phyloP scores from a whole-genome alignment of 2,113 vertebrate species.

The Coptodon rendalli region DNA sequence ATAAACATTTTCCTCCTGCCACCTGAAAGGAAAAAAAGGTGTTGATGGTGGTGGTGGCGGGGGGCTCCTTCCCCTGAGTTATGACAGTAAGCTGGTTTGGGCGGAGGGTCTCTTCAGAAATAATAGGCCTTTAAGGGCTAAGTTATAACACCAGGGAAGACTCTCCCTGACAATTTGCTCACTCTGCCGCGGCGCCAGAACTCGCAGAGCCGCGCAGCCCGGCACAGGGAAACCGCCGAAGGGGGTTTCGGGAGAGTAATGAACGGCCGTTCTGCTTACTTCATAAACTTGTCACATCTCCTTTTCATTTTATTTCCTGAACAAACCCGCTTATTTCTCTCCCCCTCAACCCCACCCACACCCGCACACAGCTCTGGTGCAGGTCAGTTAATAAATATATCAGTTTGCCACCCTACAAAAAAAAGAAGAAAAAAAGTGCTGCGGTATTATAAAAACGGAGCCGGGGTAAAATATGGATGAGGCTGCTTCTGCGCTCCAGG shows the following conservation, averaged over 20 bases:
- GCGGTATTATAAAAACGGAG: constrained; percentile 82
- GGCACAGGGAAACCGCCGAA: constrained; percentile 31
- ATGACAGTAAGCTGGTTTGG: constrained; percentile 55
- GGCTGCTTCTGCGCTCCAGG: constrained; percentile 79
- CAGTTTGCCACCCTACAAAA: constrained; percentile 50
- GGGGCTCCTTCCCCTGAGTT: constrained; percentile 17
- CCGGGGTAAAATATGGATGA: constrained; percentile 96
- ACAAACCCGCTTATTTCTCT: constrained; percentile 85
- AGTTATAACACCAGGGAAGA: constrained; percentile 43
- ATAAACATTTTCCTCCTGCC: constrained; percentile 67
- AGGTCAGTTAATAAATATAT: constrained; percentile 93
- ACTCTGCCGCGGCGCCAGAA: constrained; percentile 34
- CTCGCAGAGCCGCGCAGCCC: constrained; percentile 2
- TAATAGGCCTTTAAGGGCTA: constrained; percentile 55
- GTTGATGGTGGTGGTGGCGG: not conserved
- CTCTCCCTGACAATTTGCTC: constrained; percentile 33
- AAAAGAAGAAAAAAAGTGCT: constrained; percentile 80
- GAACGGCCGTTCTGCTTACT: constrained; percentile 87
- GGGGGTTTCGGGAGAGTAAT: constrained; percentile 70
- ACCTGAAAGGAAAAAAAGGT: constrained; percentile 47
- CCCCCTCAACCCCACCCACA: constrained; percentile 51
- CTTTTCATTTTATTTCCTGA: constrained; percentile 87
- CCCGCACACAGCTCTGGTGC: constrained; percentile 66
- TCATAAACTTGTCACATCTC: constrained; percentile 89
- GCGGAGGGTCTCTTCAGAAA: constrained; percentile 32